Evolutionary conservation across 2,888 invertebrate genomes (phyloP).

Genomic region (Mimachlamys varia): DNA sequence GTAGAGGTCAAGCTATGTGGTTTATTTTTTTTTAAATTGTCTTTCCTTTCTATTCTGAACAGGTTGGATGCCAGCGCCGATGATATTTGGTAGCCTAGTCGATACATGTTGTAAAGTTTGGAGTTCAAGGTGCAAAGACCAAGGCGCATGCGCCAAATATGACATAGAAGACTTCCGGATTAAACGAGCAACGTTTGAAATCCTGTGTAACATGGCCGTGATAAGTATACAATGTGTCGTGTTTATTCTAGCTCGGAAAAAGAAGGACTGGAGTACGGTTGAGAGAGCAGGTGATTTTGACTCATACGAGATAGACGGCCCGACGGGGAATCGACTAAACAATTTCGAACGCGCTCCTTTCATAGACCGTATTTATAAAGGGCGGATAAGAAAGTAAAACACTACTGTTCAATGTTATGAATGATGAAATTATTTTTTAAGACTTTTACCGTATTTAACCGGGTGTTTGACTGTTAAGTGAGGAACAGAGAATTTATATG

Average conservation of each 20-base stretch:
- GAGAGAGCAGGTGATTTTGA: not conserved
- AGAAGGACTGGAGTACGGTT: not conserved
- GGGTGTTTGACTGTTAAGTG: no score
- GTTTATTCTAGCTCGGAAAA: not conserved
- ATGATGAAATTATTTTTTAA: no score
- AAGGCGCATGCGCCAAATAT: constrained; percentile 55
- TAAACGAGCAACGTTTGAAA: not conserved
- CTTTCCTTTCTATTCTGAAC: no score
- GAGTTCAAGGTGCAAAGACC: constrained; percentile 48
- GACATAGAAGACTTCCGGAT: constrained; percentile 49
- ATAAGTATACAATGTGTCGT: not conserved
- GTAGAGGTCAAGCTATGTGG: no score
- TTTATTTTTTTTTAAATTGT: no score
- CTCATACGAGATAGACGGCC: not conserved
- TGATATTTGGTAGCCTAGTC: constrained; percentile 52
- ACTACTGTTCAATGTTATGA: no score
- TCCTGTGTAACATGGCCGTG: not conserved
- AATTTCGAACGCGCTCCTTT: not conserved
- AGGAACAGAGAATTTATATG: no score
- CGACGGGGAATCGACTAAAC: not conserved
- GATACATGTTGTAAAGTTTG: constrained; percentile 55
- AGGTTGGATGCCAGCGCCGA: constrained; percentile 59
- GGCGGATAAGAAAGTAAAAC: not conserved
- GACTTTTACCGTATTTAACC: not conserved
- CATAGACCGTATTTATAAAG: not conserved